These are phyloP conservation scores for Spodoptera litura DNA, from an alignment of 1,140 invertebrate species.

Conservation along the genomic window DNA sequence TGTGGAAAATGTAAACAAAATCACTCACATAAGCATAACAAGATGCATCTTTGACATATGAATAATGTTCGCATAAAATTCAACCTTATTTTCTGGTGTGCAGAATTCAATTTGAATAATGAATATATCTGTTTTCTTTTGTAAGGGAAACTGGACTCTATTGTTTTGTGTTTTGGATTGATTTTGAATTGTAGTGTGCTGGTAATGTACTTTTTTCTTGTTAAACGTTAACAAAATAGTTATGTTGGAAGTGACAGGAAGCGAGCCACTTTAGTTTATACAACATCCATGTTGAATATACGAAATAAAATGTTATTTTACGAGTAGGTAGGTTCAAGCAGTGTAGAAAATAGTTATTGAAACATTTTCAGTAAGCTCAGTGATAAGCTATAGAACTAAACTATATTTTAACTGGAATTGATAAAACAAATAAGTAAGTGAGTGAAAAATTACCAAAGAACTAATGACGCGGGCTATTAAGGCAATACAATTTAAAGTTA, in stretches of 20 bases:
- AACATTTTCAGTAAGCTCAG: no score
- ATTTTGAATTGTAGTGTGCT: neutral
- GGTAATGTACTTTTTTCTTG: conserved; percentile 33
- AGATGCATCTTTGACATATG: conserved; percentile 45
- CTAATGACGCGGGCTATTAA: no score
- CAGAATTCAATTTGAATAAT: conserved; percentile 34
- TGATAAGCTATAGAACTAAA: no score
- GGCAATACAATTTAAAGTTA: no score
- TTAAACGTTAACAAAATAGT: conserved; percentile 46
- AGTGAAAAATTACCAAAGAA: no score
- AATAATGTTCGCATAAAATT: conserved; percentile 12
- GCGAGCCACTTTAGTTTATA: conserved; percentile 23
- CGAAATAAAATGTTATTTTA: conserved; percentile 11
- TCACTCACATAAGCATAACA: conserved; percentile 51
- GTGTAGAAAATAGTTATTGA: no score
- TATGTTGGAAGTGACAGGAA: conserved; percentile 42
- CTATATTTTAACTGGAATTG: no score
- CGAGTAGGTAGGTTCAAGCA: no score
- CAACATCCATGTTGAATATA: conserved; percentile 28
- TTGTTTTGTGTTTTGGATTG: neutral
- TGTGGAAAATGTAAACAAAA: conserved; percentile 51
- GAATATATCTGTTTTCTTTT: neutral
- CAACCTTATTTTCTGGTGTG: conserved; percentile 20
- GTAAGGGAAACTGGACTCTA: neutral
- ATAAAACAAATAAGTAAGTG: no score